Evolutionary conservation across 2,113 vertebrate genomes (phyloP).

Genomic region (Craseonycteris thonglongyai): DNA sequence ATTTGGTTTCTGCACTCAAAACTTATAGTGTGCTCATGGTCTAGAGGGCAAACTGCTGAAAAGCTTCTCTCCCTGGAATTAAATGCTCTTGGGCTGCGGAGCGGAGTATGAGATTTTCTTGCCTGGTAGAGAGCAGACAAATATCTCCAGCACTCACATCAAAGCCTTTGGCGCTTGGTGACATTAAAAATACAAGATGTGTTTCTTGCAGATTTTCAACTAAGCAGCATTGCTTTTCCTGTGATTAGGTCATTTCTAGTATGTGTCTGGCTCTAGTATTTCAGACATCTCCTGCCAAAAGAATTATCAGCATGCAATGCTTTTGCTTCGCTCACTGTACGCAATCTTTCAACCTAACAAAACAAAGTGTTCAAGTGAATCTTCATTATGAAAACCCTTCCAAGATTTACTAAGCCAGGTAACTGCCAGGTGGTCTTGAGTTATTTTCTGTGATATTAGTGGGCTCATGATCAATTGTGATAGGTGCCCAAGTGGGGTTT

Average conservation of each 20-base stretch:
- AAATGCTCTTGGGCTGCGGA: conserved; percentile 1
- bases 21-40: not conserved
- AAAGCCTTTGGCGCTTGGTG: not conserved
- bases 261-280: conserved; percentile 18
- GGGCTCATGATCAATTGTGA: not conserved
- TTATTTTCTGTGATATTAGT: not conserved
- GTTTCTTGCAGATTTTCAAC: conserved; percentile 36
- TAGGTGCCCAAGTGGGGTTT: not conserved
- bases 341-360: not conserved
- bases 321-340: not conserved
- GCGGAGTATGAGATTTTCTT: not conserved
- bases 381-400: not conserved
- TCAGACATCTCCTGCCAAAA: conserved; percentile 32
- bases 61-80: not conserved
- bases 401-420: not conserved
- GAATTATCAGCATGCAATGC: not conserved
- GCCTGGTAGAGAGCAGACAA: not conserved
- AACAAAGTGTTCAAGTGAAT: conserved; percentile 1
- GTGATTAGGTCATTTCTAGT: conserved; percentile 35
- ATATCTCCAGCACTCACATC: conserved; percentile 11
- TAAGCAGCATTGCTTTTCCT: conserved; percentile 36
- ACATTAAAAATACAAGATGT: conserved; percentile 48
- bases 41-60: not conserved
- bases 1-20: conserved; percentile 25
- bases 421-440: not conserved